phyloP scores from a whole-genome alignment of 2,888 invertebrate species.

The Hyposoter dolosus region DNA sequence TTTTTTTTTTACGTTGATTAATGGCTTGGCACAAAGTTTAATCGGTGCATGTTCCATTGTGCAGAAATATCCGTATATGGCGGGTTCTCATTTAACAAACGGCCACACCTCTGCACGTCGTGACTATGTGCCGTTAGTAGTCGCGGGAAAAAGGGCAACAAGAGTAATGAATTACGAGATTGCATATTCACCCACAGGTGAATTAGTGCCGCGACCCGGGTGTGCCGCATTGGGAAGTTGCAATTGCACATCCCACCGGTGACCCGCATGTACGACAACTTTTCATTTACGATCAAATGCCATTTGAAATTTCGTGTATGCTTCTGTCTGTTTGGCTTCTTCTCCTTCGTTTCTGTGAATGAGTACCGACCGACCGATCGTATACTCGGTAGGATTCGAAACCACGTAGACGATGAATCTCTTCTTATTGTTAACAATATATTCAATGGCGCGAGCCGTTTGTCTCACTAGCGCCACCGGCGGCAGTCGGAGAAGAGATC shows the following conservation, averaged over 20 bases:
- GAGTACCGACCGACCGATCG: not conserved
- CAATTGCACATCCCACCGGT: conserved; percentile 48
- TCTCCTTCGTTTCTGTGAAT: not conserved
- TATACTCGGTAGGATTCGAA: not conserved
- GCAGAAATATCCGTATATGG: not conserved
- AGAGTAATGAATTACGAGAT: conserved; percentile 17
- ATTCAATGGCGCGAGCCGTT: not conserved
- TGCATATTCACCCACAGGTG: conserved; percentile 19
- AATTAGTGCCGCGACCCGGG: conserved; percentile 18
- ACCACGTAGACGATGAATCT: not conserved
- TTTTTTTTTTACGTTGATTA: not conserved
- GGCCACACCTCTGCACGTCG: not conserved
- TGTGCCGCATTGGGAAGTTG: conserved; percentile 34
- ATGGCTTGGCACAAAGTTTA: not conserved
- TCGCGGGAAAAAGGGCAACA: not conserved
- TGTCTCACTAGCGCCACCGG: not conserved
- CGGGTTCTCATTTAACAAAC: not conserved
- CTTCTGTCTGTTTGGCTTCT: not conserved
- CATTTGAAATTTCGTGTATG: conserved; percentile 54
- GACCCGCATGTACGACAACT: conserved; percentile 36
- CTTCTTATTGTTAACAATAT: not conserved
- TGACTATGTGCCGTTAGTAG: not conserved
- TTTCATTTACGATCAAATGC: conserved; percentile 56
- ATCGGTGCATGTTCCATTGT: conserved; percentile 12
- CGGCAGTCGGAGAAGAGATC: not conserved